Conservation (phyloP, 2,888 invertebrate species). For the Gandaritis pyraliata region DNA sequence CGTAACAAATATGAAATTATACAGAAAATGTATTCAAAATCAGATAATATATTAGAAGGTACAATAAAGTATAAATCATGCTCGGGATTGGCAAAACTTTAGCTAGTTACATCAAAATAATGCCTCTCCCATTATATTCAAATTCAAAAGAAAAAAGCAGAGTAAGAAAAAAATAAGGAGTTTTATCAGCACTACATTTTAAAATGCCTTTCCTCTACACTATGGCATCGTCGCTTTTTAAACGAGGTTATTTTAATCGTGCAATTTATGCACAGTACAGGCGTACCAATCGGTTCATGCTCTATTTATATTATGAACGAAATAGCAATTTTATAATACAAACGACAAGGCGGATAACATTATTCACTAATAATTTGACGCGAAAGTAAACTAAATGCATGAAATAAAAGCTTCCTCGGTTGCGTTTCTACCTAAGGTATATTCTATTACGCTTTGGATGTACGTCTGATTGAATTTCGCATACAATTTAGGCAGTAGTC, state of each 20-base stretch:
- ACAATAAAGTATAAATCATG: constrained; percentile 3
- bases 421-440: constrained; percentile 18
- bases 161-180: constrained; percentile 51
- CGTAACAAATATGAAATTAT: background rate
- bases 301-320: constrained; percentile 38
- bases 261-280: constrained; percentile 52
- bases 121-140: constrained; percentile 8
- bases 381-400: constrained; percentile 31
- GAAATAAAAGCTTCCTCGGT: constrained; percentile 31
- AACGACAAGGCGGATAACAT: constrained; percentile 30
- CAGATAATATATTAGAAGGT: background rate
- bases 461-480: constrained; percentile 24
- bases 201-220: constrained; percentile 37
- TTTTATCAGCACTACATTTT: constrained; percentile 52
- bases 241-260: constrained; percentile 46
- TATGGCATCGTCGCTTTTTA: constrained; percentile 34
- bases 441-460: constrained; percentile 16
- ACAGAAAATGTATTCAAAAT: constrained; percentile 3
- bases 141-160: constrained; percentile 2
- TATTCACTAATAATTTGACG: constrained; percentile 21
- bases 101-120: background rate
- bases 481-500: constrained; percentile 51
- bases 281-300: constrained; percentile 48
- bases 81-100: constrained; percentile 4
- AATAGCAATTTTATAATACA: constrained; percentile 36